These are phyloP conservation scores for Dicyrtoma fusca DNA, from an alignment of 2,888 invertebrate species.

Conservation along the genomic window DNA sequence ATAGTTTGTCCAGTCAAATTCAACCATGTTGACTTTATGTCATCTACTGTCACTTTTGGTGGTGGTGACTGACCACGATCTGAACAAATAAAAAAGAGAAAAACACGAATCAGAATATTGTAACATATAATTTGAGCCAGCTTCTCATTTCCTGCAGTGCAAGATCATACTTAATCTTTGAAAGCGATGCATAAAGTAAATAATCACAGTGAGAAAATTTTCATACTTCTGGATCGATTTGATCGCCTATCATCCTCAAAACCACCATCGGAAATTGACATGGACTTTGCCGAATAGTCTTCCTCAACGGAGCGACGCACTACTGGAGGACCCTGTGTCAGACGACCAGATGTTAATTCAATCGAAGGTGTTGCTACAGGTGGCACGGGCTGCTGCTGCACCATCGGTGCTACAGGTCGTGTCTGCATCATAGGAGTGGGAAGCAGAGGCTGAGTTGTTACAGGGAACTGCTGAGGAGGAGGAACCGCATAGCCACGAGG, in stretches of 20 bases:
- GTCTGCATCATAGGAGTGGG: neutral
- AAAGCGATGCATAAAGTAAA: too few species aligned
- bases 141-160: too few species aligned
- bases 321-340: constrained; percentile 6
- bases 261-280: constrained; percentile 50
- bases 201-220: too few species aligned
- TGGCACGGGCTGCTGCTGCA: too few species aligned
- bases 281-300: constrained; percentile 40
- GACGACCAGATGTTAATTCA: neutral
- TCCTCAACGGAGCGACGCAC: constrained; percentile 6
- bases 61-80: too few species aligned
- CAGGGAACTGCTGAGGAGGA: neutral
- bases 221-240: neutral
- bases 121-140: too few species aligned
- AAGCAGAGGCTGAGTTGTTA: too few species aligned
- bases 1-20: constrained; percentile 41
- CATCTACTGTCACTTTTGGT: constrained; percentile 45
- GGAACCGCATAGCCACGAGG: neutral
- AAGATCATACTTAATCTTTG: too few species aligned
- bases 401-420: too few species aligned
- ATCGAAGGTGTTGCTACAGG: neutral
- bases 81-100: too few species aligned
- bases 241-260: neutral
- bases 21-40: constrained; percentile 52
- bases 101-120: too few species aligned